Evolutionary conservation across 2,797 vertebrate genomes (phyloP), one percentile per base, ranked within the genome.

Genomic region (Epinephelus malabaricus): DNA sequence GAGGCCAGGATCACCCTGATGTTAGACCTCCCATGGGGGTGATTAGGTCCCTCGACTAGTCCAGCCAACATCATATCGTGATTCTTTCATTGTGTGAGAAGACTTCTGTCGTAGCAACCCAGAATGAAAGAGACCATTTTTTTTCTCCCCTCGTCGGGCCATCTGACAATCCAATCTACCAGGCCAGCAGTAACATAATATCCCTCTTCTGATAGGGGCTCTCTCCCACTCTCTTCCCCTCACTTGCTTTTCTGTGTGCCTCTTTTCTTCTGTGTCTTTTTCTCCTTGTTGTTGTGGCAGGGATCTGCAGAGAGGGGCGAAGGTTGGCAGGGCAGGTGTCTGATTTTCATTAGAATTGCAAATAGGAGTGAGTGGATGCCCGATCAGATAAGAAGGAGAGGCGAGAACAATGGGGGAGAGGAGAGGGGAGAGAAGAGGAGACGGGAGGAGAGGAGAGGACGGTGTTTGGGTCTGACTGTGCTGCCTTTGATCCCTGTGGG

Each of bases 331-430:
- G 88, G 91, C 96, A 97, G 97, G 97, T 97, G 97, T 97, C 95
- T 97, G 94, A 94, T 97, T 97, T 97, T 97, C 97, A 98, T 98
- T 97, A 96, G 97, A 97, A 97, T 96, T 97, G 96, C 95, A 97
- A 97, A 97, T 97, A 94, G 88, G 92, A 87, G 93, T 78, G 90
- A 92, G 92, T 83, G 90, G 95, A 96, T 92, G 92, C 95, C 95
- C 82, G 90, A 97, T 97, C 96, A 95, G 96, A 96, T 97, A 97
- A 98, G 85, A 79, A 45, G 62, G 79, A 82, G 85, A 89, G 73
- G 78, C 6, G 79, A 78, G 86, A 86, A 90, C 86, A 89, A 88
- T 85, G 72, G 74, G 69, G 59, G 45, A 64, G 74, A 72, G 54
- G 34, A 65, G 71, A 25, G 54, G 46, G 67, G 43, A 58, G 65